Evolutionary conservation across 2,888 invertebrate genomes (phyloP).

Genomic region (Iselma pallidipennis): DNA sequence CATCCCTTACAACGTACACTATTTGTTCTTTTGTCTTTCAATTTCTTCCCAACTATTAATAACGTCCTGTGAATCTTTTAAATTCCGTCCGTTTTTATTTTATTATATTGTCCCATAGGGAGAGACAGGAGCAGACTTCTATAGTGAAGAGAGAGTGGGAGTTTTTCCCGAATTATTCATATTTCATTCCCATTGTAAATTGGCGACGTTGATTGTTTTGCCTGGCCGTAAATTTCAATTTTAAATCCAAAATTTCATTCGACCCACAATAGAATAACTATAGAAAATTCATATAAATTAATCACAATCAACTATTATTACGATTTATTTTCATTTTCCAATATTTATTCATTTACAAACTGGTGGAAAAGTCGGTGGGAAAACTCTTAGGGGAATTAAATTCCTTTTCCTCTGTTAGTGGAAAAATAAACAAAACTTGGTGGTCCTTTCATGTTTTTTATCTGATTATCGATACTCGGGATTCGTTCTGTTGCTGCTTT

Average conservation of each 20-base stretch:
- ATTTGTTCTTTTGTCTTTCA: neutral
- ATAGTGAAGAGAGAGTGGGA: no score
- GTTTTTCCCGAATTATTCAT: neutral
- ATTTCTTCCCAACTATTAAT: neutral
- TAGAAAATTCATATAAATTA: no score
- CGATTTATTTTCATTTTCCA: no score
- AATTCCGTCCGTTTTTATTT: neutral
- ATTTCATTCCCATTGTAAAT: neutral
- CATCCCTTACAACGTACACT: no score
- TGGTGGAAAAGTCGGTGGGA: no score
- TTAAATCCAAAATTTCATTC: no score
- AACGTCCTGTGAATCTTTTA: neutral
- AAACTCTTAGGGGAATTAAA: no score
- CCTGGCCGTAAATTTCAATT: neutral
- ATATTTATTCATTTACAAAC: no score
- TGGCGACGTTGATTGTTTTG: neutral
- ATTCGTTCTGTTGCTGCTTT: neutral
- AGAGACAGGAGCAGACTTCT: no score
- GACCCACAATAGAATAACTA: no score
- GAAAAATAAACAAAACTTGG: neutral
- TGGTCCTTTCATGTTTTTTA: neutral
- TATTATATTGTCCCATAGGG: neutral
- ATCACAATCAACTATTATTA: neutral
- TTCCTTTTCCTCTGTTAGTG: neutral
- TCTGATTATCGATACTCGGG: neutral